Evolutionary conservation across 1,140 invertebrate species (phyloP), one percentile per base, ranked within the genome.

Genomic region (Hestina assimilis): DNA sequence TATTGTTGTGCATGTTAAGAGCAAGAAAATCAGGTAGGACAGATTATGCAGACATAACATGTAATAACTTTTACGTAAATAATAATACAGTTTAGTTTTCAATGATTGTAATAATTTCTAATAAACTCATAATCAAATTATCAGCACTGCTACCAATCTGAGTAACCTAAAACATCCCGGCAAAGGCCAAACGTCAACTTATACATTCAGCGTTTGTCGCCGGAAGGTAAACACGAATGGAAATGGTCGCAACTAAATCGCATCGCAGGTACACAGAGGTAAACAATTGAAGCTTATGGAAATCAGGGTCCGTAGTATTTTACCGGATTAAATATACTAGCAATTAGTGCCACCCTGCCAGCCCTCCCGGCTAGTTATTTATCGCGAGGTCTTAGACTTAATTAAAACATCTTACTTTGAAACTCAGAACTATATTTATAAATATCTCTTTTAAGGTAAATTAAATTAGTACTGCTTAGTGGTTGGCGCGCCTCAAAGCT

Each of bases 201-300:
- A 76, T 65, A 72, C 58, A 83, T 83, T 81, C 75, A 64, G 58
- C 66, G 66, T 62, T 63, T 69, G 72, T 75, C 69, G 62, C 35
- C 59, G 48, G 35, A 72, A 75, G 65, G 72, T 75, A 80, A 83
- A 78, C 72, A 79, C 55, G 69, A 74, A 75, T 70, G 69, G 69
- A 66, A 78, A 81, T 73, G 70, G 72, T 69, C 68, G 68, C 69
- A 76, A 77, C 70, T 75, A 77, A 87, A 82, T 84, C 79, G 72
- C 70, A 67, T 67, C 66, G 46, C 77, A 86, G 83, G 80, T 81
- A 83, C 60, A 74, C 71, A 72, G 52, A 64, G 46, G 58, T 72
- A 83, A 83, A 85, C 84, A 87, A 85, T 87, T 85, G 80, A 78
- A 84, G 82, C 84, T 85, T 87, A 87, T 85, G 83, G 80, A 87